phyloP scores from a whole-genome alignment of 2,113 vertebrate genomes.

The Chaetura pelagica region DNA sequence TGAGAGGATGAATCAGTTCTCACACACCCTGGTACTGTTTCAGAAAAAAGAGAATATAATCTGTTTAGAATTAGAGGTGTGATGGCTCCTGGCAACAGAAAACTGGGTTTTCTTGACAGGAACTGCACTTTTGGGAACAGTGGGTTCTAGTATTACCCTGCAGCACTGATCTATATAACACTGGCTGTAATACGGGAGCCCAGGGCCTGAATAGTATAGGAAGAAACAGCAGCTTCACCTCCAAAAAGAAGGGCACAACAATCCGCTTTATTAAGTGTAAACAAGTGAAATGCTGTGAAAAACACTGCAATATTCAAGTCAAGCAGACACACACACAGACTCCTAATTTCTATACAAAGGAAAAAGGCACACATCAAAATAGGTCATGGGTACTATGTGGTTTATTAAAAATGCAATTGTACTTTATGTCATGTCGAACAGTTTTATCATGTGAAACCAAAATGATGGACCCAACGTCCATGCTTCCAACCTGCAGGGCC shows the following conservation, averaged over 20 bases:
- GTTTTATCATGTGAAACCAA: not conserved
- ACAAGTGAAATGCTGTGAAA: not conserved
- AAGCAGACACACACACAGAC: not conserved
- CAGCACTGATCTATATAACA: not conserved
- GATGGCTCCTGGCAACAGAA: not conserved
- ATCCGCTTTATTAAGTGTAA: not conserved
- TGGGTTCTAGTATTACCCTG: not conserved
- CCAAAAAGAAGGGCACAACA: not conserved
- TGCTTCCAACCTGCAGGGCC: not conserved
- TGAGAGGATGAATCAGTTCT: not conserved
- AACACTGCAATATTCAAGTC: not conserved
- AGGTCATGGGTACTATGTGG: not conserved
- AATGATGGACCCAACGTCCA: not conserved
- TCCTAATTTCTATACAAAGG: not conserved
- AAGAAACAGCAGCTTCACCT: not conserved
- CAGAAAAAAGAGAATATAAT: not conserved
- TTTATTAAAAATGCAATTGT: not conserved
- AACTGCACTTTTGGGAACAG: not conserved
- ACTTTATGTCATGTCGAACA: not conserved
- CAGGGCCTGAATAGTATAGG: accelerated
- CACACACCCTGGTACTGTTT: not conserved
- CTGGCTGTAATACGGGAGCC: not conserved
- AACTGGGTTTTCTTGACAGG: not conserved
- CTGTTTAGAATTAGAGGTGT: not conserved
- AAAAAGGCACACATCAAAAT: not conserved